Evolutionary conservation across 2,888 invertebrate genomes (phyloP).

Genomic region (Schrankia costaestrigalis): DNA sequence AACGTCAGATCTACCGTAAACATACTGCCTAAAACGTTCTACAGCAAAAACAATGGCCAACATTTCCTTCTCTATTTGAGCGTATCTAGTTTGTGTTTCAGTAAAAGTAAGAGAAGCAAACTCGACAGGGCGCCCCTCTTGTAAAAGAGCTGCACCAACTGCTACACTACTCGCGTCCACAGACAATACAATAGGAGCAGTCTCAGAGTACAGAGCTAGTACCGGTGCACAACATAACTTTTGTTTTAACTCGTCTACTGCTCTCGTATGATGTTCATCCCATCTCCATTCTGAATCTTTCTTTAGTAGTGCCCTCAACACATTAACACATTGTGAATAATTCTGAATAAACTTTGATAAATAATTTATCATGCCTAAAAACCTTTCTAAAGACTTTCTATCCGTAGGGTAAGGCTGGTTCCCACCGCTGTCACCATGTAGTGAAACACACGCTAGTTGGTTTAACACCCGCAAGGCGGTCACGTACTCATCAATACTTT

Average conservation of each 20-base stretch:
- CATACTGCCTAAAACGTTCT: too few species aligned
- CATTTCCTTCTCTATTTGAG: slow-evolving; percentile 20
- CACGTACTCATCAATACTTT: slow-evolving; percentile 24
- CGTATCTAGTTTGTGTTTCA: slow-evolving; percentile 13
- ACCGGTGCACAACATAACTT: too few species aligned
- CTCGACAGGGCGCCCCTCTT: slow-evolving; percentile 18
- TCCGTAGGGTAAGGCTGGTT: slow-evolving; percentile 15
- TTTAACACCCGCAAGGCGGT: slow-evolving; percentile 21
- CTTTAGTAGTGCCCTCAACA: too few species aligned
- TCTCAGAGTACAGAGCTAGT: too few species aligned
- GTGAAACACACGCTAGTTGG: too few species aligned
- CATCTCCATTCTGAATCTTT: too few species aligned
- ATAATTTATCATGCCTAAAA: slow-evolving; percentile 23
- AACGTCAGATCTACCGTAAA: slow-evolving; percentile 18
- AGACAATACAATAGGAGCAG: neutral
- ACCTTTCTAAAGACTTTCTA: slow-evolving; percentile 19
- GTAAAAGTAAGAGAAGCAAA: slow-evolving; percentile 17
- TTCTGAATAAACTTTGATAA: too few species aligned
- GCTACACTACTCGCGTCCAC: slow-evolving; percentile 1
- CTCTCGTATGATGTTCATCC: too few species aligned
- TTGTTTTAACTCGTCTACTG: too few species aligned
- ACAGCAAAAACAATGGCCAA: slow-evolving; percentile 10
- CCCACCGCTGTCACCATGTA: too few species aligned
- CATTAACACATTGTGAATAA: too few species aligned
- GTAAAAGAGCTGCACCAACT: slow-evolving; percentile 18